A percentile compares a stretch with the other conserved stretches of the same genome.
Evolutionary conservation across 2,113 vertebrate genomes (phyloP).

Genomic region (Ginglymostoma cirratum): DNA sequence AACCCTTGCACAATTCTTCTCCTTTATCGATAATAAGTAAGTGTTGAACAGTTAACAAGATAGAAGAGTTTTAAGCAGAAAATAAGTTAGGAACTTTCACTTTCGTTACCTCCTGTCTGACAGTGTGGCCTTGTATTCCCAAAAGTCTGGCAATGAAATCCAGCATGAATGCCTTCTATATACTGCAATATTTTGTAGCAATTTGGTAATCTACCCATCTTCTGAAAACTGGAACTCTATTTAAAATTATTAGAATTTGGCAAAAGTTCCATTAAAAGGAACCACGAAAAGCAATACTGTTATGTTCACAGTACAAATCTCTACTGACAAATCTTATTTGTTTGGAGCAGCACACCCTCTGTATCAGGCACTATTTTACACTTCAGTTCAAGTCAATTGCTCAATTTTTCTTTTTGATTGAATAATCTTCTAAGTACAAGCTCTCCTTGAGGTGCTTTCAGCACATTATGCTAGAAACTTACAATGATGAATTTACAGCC

Average conservation of each 20-base stretch:
- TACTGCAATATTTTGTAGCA: not conserved
- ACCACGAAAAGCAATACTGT: not conserved
- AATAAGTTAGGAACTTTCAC: slow-evolving; percentile 8
- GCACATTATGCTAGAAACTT: not conserved
- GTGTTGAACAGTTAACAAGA: not conserved
- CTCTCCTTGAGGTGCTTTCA: not conserved
- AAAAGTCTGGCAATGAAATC: not conserved
- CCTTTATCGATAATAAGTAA: too few species aligned
- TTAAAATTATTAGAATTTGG: not conserved
- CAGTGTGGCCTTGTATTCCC: not conserved
- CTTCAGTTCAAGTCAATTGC: not conserved
- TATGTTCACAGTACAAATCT: too few species aligned
- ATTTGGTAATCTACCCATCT: not conserved
- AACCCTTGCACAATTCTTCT: not conserved
- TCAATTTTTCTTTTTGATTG: not conserved
- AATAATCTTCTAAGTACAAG: not conserved
- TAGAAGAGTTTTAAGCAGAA: not conserved
- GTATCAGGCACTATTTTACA: not conserved
- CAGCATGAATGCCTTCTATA: not conserved
- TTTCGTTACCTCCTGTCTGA: not conserved
- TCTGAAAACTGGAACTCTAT: not conserved
- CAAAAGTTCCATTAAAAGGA: not conserved
- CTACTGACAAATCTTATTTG: not conserved
- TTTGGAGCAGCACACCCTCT: not conserved
- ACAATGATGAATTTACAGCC: not conserved